These are phyloP conservation scores for Zapus hudsonius DNA, from an alignment of 2,113 vertebrate genomes.

Conservation along the genomic window DNA sequence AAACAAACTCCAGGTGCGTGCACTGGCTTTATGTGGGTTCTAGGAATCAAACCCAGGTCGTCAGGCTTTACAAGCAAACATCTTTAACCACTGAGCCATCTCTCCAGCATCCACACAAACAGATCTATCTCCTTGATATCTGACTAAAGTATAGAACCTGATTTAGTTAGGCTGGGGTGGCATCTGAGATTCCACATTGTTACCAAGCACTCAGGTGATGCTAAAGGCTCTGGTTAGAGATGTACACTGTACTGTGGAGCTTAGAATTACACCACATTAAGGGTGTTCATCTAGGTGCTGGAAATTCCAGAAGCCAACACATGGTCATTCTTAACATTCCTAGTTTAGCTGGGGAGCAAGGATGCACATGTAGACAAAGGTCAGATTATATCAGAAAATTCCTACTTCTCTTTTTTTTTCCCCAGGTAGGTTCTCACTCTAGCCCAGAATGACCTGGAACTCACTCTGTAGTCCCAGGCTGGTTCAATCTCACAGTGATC, in stretches of 20 bases:
- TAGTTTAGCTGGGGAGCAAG: not conserved
- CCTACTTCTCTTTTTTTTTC: not conserved
- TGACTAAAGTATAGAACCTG: slow-evolving; percentile 15
- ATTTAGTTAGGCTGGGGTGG: not conserved
- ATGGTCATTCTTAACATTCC: not conserved
- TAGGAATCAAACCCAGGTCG: too few species aligned
- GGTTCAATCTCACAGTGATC: not conserved
- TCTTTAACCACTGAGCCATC: too few species aligned
- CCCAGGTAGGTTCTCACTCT: too few species aligned
- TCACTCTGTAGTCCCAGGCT: not conserved
- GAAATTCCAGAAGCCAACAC: not conserved
- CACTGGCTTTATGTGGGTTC: too few species aligned
- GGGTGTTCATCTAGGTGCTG: not conserved
- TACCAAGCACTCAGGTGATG: not conserved
- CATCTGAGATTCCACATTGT: not conserved
- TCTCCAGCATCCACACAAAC: too few species aligned
- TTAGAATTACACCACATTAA: not conserved
- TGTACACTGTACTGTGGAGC: not conserved
- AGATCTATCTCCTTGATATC: too few species aligned
- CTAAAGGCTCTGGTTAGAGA: not conserved
- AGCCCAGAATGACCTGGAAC: not conserved
- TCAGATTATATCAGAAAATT: not conserved
- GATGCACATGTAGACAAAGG: not conserved
- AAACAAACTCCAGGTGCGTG: too few species aligned
- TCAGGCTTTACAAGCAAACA: too few species aligned